Evolutionary conservation across 2,113 vertebrate genomes (phyloP), one percentile per base, ranked within the genome.

Genomic region (Paralichthys olivaceus): DNA sequence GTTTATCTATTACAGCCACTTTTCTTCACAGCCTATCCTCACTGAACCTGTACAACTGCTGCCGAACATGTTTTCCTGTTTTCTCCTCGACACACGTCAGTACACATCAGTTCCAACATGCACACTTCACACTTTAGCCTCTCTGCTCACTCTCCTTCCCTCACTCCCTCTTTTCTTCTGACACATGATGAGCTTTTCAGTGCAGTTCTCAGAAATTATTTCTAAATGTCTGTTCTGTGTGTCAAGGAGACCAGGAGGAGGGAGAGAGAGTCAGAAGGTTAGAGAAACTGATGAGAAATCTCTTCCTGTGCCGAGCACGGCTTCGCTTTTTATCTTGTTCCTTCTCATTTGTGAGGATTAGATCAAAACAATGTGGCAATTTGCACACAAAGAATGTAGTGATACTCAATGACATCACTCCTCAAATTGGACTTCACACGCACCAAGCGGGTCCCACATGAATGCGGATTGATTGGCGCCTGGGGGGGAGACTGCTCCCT

Each of bases 381-480:
- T 67, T 51, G 55, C 57, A 56, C 56, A 57, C 56, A 65, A 63
- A 83, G 64, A 69, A 40, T 70, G 47, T 5, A 28, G 17, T 8
- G 17, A 64, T 13, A 6, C 25, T 66, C 32, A 11, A 26, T 13
- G 40, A 69, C 55, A 69, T 60, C 65, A 28, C 25, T 49, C 66
- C 32, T 29, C 25, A 69, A 71, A 55, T 64, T 67, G 47, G 69
- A 80, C 80, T 59, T 68, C n/a, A 47, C 40, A 47, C 23, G 26
- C 40, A 19, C 61, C 61, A 66, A 43, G 13, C 59, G 66, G 75
- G 72, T 77, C 49, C 61, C 70, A 63, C 74, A 68, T 79, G 75
- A 83, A 77, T 75, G 54, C 62, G 61, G 85, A 89, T 84, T 87
- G 88, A 91, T 84, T 74, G 79, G 66, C 5, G 69, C 85, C 83